These are phyloP conservation scores for Thelaira solivaga DNA, from an alignment of 2,888 invertebrate species.

Conservation along the genomic window DNA sequence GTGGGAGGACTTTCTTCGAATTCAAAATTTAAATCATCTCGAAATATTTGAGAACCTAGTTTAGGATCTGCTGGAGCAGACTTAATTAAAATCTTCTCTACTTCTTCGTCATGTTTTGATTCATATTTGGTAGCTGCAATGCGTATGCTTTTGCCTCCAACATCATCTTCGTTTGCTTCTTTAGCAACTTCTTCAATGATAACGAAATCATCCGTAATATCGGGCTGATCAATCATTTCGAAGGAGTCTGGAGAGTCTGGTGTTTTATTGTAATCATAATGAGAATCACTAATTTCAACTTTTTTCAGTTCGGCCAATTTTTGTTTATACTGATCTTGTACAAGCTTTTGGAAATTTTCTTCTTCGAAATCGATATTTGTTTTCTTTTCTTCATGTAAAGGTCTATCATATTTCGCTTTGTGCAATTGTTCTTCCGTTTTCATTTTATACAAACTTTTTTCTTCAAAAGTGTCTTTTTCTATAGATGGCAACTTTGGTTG, in stretches of 20 bases:
- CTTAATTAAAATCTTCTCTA: slow-evolving; percentile 84
- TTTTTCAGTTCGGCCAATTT: slow-evolving; percentile 81
- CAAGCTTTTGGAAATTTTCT: slow-evolving; percentile 77
- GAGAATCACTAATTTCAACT: slow-evolving; percentile 74
- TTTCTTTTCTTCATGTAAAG: slow-evolving; percentile 70
- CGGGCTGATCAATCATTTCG: slow-evolving; percentile 91
- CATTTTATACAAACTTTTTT: slow-evolving; percentile 73
- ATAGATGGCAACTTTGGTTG: slow-evolving; percentile 68
- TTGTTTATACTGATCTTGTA: slow-evolving; percentile 78
- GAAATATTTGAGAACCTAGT: slow-evolving; percentile 80
- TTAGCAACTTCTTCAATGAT: slow-evolving; percentile 92
- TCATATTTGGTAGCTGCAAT: slow-evolving; percentile 80
- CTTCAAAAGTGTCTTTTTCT: slow-evolving; percentile 74
- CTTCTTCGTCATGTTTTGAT: slow-evolving; percentile 83
- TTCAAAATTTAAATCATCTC: slow-evolving; percentile 82
- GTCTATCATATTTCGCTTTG: slow-evolving; percentile 71
- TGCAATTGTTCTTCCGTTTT: slow-evolving; percentile 74
- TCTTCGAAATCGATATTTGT: slow-evolving; percentile 71
- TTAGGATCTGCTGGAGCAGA: slow-evolving; percentile 82
- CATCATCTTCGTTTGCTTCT: slow-evolving; percentile 89
- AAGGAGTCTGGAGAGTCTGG: slow-evolving; percentile 91
- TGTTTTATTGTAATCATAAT: slow-evolving; percentile 79
- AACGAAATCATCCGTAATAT: slow-evolving; percentile 91
- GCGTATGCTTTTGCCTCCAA: slow-evolving; percentile 88
- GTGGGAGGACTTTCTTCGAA: slow-evolving; percentile 83